Conservation (phyloP, 2,113 vertebrate species). For the Antechinus stuartii region DNA sequence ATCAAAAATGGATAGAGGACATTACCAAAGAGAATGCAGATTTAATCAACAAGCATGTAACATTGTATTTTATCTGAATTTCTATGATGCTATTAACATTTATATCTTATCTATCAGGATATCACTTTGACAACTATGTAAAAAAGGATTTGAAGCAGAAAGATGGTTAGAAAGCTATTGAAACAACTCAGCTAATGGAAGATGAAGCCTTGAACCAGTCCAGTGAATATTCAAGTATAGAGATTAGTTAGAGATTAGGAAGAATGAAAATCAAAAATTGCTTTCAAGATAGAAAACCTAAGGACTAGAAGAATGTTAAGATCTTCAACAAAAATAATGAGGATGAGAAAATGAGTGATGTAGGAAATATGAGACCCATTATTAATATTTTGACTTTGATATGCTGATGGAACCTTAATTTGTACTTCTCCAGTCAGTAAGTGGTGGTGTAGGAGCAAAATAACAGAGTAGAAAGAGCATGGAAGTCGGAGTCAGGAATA, state of each 20-base stretch:
- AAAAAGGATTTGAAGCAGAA: not conserved
- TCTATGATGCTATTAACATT: not conserved
- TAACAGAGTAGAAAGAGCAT: not conserved
- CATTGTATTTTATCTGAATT: not conserved
- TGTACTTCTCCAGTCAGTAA: not conserved
- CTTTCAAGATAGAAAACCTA: not conserved
- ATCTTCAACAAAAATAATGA: not conserved
- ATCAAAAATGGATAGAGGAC: not conserved
- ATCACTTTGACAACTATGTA: not conserved
- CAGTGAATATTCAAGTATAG: not conserved
- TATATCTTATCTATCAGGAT: not conserved
- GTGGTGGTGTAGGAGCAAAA: not conserved
- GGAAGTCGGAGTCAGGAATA: not conserved
- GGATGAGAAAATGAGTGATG: not conserved
- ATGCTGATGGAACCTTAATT: not conserved
- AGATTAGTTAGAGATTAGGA: not conserved
- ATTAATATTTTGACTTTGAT: not conserved
- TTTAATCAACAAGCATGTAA: not conserved
- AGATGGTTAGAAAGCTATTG: not conserved
- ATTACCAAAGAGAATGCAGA: not conserved
- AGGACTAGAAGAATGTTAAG: not conserved
- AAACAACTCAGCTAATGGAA: not conserved
- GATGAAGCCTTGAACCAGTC: not conserved
- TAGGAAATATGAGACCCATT: not conserved
- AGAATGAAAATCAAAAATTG: not conserved